Evolutionary conservation across 2,797 vertebrate genomes (phyloP).

Genomic region (Darevskia mixta): DNA sequence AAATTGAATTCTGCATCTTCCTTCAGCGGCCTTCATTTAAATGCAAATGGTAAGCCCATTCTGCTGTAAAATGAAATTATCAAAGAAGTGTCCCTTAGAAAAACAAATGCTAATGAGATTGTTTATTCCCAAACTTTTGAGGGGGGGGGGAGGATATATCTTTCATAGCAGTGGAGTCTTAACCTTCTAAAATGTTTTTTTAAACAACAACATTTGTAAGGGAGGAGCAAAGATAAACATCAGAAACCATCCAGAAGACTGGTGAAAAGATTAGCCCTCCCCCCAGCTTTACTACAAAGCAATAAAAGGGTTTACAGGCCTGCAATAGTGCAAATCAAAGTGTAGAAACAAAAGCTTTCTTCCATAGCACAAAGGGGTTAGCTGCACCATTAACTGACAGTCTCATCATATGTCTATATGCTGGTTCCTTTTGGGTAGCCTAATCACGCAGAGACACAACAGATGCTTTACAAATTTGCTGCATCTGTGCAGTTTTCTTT

Average conservation of each 20-base stretch:
- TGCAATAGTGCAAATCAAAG: background rate
- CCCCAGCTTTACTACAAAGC: background rate
- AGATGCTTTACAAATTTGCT: background rate
- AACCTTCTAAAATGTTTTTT: conserved; percentile 1
- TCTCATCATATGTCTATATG: background rate
- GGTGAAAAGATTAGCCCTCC: background rate
- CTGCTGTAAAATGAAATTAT: conserved; percentile 55
- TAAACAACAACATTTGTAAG: background rate
- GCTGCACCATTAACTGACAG: background rate
- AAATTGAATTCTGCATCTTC: conserved; percentile 48
- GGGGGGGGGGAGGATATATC: conserved; percentile 21
- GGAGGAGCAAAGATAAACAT: background rate
- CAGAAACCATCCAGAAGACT: background rate
- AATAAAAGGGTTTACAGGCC: background rate
- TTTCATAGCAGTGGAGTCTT: conserved; percentile 22
- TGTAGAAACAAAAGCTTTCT: background rate
- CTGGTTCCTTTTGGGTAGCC: background rate
- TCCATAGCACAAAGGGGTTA: background rate
- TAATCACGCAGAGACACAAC: background rate
- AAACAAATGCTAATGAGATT: conserved; percentile 46
- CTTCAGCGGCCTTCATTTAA: conserved; percentile 59
- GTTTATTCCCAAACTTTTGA: conserved; percentile 43
- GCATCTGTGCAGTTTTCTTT: background rate
- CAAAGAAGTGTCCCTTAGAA: conserved; percentile 41
- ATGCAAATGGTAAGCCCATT: conserved; percentile 57